Evolutionary conservation across 2,797 vertebrate genomes (phyloP).

Genomic region (Gadopsis marmoratus): DNA sequence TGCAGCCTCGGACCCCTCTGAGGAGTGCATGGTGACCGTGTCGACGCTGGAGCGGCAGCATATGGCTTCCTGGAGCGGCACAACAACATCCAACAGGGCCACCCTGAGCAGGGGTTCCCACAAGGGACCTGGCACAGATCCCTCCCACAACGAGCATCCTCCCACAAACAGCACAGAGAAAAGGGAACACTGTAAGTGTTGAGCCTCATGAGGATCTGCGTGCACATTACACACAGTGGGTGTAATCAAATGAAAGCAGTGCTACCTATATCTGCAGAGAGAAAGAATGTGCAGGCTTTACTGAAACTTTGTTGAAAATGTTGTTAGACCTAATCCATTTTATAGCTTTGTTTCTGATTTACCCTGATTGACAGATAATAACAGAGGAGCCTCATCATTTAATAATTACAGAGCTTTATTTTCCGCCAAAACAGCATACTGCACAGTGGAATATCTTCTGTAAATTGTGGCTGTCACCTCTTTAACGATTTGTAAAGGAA

Average conservation of each 20-base stretch:
- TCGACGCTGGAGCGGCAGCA: constrained; percentile 85
- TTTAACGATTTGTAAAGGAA: constrained; percentile 10
- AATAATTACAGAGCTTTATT: constrained; percentile 1
- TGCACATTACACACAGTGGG: background rate
- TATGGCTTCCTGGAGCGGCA: constrained; percentile 86
- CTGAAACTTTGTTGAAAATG: background rate
- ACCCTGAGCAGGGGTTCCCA: constrained; percentile 87
- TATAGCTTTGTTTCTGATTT: background rate
- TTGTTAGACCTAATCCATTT: background rate
- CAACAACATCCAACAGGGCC: constrained; percentile 86
- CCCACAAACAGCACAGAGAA: constrained; percentile 91
- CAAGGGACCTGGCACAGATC: constrained; percentile 90
- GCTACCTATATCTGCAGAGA: background rate
- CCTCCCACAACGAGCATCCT: constrained; percentile 89
- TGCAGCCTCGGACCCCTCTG: constrained; percentile 76
- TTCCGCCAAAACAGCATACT: background rate
- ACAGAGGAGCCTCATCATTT: background rate
- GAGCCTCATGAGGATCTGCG: constrained; percentile 8
- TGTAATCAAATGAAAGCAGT: background rate
- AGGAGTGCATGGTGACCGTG: constrained; percentile 87
- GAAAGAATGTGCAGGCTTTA: constrained; percentile 1
- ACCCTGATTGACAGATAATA: background rate
- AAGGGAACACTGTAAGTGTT: constrained; percentile 94
- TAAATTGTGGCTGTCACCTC: background rate
- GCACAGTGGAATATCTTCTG: background rate